Percentiles rank a stretch among this genome's conserved stretches.
phyloP scores from a whole-genome alignment of 1,140 invertebrate species.

The Aphelenchoides besseyi region DNA sequence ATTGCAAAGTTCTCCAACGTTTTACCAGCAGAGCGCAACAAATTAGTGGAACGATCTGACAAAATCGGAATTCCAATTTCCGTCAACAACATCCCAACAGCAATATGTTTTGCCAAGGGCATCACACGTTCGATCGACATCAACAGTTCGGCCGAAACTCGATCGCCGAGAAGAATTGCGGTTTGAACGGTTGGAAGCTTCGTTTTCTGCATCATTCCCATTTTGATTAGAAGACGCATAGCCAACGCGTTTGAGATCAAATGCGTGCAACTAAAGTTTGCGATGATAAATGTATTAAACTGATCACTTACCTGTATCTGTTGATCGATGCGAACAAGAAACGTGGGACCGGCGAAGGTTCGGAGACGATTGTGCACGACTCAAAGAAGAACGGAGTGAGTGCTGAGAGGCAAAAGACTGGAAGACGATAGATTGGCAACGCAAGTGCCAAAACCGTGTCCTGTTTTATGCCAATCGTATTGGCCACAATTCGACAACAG shows the following conservation, averaged over 20 bases:
- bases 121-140: conserved; percentile 48
- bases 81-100: conserved; percentile 61
- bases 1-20: conserved; percentile 52
- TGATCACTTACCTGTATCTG: conserved; percentile 43
- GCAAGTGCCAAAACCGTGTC: conserved; percentile 57
- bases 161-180: conserved; percentile 56
- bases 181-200: conserved; percentile 52
- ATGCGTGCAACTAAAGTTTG: conserved; percentile 49
- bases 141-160: conserved; percentile 52
- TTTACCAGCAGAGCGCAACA: conserved; percentile 50
- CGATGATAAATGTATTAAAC: conserved; percentile 22
- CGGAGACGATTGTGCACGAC: conserved; percentile 53
- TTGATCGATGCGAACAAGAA: conserved; percentile 52
- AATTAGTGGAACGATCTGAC: conserved; percentile 59
- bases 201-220: conserved; percentile 40
- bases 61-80: conserved; percentile 57
- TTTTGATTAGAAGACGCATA: conserved; percentile 55
- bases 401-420: conserved; percentile 52
- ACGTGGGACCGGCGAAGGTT: conserved; percentile 56
- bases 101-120: conserved; percentile 57
- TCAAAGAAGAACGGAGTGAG: conserved; percentile 58
- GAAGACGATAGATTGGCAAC: conserved; percentile 55
- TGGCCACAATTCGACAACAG: conserved; percentile 49
- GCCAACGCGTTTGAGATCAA: conserved; percentile 57
- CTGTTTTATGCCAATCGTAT: conserved; percentile 49